Conservation (phyloP, 2,797 vertebrate species). For the Eulemur mongoz region DNA sequence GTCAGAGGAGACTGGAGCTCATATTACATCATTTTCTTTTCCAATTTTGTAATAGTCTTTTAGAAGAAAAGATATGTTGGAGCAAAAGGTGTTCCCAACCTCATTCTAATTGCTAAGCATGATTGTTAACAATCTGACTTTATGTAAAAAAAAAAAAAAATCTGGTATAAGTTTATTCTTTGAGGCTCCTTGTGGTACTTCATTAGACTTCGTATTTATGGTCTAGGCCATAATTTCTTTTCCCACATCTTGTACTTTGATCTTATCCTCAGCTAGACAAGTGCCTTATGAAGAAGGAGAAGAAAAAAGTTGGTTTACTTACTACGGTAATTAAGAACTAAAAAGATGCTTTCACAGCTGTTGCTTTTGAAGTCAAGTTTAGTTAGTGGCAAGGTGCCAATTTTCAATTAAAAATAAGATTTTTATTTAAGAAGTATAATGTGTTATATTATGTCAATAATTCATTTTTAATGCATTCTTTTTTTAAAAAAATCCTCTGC, state of each 20-base stretch:
- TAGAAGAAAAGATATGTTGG: background rate
- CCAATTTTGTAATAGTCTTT: background rate
- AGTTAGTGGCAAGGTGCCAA: conserved; percentile 83
- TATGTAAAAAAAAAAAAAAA: background rate
- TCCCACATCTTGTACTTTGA: conserved; percentile 72
- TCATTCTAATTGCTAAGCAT: background rate
- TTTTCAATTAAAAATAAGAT: conserved; percentile 86
- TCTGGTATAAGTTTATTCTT: conserved; percentile 28
- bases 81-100: background rate
- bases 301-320: conserved; percentile 80
- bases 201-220: conserved; percentile 36
- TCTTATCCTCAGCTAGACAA: conserved; percentile 78
- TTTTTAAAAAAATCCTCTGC: conserved; percentile 46
- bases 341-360: conserved; percentile 86
- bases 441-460: conserved; percentile 83
- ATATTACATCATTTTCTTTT: background rate
- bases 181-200: conserved; percentile 14
- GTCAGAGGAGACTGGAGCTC: background rate
- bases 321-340: conserved; percentile 85
- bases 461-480: conserved; percentile 80
- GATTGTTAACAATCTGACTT: conserved; percentile 10
- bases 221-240: conserved; percentile 38
- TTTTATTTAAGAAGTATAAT: conserved; percentile 84
- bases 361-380: conserved; percentile 86
- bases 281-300: conserved; percentile 69